Base-by-base conservation (phyloP, 2,113 vertebrate species). In the Spermophilus dauricus region DNA sequence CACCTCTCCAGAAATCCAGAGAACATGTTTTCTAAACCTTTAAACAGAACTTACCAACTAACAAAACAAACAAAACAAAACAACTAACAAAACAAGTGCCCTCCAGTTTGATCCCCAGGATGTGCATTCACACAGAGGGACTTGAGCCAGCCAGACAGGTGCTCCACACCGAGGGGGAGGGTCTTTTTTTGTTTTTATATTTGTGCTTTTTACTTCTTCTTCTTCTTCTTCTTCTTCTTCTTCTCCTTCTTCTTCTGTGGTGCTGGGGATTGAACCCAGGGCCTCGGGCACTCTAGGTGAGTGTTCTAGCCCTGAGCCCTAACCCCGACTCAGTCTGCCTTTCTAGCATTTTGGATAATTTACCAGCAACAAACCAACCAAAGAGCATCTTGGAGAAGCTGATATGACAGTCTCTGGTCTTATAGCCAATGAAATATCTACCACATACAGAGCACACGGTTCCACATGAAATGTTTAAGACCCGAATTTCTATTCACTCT, bases 311-410 rank as follows among this genome's bases (percentile, higher is more conserved):
- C 48, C n/a, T 45, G 61, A 86, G 32, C 4, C 28, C 18, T 58
- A 58, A 28, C 4, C 26, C 1, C 2, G 58, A 58, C 39, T 1
- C 18, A 5, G 20, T 14, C 37, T 7, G 22, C 1, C 2, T 69
- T 95, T 89, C 18, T 3, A 87, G 30, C n/a, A 18, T 73, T 94
- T 95, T 67, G 69, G 77, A 51, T 39, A 95, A 42, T 39, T 89
- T 73, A 78, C 17, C 53, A 70, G 51, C 80, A 94, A 73, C 20
- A 91, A 96, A 72, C 12, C 76, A 96, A 72, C 12, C 76, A 91
- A 56, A 34, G 12, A 90, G 0, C 39, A 26, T 85, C 93, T 96
- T 37, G 77, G 77, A 85, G 7, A 72, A 73, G 10, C 51, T 86
- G 42, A 89, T 42, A 10, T 93, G 75, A 63, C 34, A 77, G 48